Evolutionary conservation across 2,888 invertebrate species (phyloP).

Genomic region (Ochropleura plecta): DNA sequence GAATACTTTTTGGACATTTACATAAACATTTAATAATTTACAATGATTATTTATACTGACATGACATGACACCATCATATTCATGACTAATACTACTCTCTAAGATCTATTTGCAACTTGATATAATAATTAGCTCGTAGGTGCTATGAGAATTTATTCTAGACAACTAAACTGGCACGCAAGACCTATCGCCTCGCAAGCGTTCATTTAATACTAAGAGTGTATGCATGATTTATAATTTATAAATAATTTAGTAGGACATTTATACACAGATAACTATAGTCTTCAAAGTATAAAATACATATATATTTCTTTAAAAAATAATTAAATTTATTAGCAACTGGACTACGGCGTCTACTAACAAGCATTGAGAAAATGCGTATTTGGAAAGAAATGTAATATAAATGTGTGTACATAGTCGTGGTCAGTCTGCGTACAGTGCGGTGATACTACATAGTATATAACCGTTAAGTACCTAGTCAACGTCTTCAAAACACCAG

Average conservation of each 20-base stretch:
- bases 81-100: conserved; percentile 88
- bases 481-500: conserved; percentile 78
- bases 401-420: conserved; percentile 70
- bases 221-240: conserved; percentile 89
- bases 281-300: conserved; percentile 82
- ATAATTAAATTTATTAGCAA: conserved; percentile 73
- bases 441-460: conserved; percentile 76
- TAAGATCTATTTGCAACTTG: conserved; percentile 89
- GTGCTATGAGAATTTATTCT: conserved; percentile 89
- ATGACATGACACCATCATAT: conserved; percentile 90
- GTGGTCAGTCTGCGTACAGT: conserved; percentile 83
- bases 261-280: conserved; percentile 84
- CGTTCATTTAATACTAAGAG: conserved; percentile 87
- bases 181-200: conserved; percentile 87
- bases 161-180: conserved; percentile 86
- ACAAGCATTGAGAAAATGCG: conserved; percentile 85
- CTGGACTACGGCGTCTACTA: conserved; percentile 77
- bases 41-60: conserved; percentile 90
- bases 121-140: conserved; percentile 83
- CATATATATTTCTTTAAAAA: conserved; percentile 74
- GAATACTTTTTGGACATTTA: conserved; percentile 91
- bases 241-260: conserved; percentile 89
- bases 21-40: conserved; percentile 91
- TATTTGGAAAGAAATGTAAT: conserved; percentile 81
- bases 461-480: conserved; percentile 70